These are phyloP conservation scores for Semotilus atromaculatus DNA, from an alignment of 2,797 vertebrate species.

Conservation along the genomic window DNA sequence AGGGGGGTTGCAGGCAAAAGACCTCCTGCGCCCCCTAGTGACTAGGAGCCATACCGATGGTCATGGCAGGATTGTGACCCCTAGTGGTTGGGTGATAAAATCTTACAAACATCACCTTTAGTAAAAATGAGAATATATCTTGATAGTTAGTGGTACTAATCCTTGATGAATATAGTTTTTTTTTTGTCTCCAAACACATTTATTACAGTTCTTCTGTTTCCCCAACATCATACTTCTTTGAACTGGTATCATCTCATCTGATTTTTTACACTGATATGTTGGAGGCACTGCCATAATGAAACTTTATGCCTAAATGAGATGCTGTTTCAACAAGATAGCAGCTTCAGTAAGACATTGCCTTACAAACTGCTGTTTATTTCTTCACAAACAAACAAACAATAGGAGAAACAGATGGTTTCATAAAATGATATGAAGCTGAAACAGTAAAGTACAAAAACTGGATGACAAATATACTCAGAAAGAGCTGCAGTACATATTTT, in stretches of 20 bases:
- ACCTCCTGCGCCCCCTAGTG: no score
- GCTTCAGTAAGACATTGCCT: conserved; percentile 61
- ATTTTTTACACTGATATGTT: conserved; percentile 62
- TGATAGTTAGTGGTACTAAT: background rate
- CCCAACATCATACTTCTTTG: conserved; percentile 49
- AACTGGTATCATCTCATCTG: conserved; percentile 56
- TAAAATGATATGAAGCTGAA: conserved; percentile 34
- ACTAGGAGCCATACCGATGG: no score
- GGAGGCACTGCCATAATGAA: conserved; percentile 54
- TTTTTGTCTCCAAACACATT: conserved; percentile 4
- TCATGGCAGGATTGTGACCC: no score
- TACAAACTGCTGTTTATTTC: conserved; percentile 57
- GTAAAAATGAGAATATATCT: background rate
- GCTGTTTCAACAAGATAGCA: conserved; percentile 56
- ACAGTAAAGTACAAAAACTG: conserved; percentile 2
- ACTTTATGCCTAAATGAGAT: conserved; percentile 69
- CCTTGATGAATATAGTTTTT: background rate
- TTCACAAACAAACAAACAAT: conserved; percentile 45
- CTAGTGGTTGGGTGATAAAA: no score
- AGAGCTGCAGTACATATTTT: conserved; percentile 45
- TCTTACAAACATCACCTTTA: background rate
- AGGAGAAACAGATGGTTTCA: conserved; percentile 27
- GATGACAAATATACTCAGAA: conserved; percentile 30
- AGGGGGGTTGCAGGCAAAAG: no score
- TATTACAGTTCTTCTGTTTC: conserved; percentile 49